Evolutionary conservation across 2,888 invertebrate species (phyloP), one percentile per base, ranked within the genome.

Genomic region (Pelosia muscerda): DNA sequence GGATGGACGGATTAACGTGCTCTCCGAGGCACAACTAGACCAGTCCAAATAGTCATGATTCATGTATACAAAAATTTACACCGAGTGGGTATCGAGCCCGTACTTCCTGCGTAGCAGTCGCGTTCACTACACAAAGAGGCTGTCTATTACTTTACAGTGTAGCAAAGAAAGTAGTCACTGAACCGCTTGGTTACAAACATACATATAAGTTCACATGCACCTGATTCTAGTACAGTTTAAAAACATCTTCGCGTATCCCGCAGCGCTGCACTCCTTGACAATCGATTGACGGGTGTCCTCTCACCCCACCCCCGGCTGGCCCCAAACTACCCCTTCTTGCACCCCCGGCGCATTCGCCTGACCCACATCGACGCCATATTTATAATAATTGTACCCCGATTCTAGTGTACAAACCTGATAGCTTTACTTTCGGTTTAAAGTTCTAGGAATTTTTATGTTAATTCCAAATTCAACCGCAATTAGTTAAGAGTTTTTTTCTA

Each of bases 251-350:
- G 71, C 74, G 79, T 74, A 76, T 80, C 80, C 74, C 81, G 80
- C 73, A 73, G 75, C 75, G 82, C 83, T 90, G 90, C 92, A 90
- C 92, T 91, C 90, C 92, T 93, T 94, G 94, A 94, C 94, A 95
- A 95, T 95, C 95, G 95, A 95, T 95, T 95, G 95, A 95, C 95
- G 95, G 93, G 93, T 91, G 92, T 88, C 92, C 86, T 84, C 80
- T 31, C 86, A n/a, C 84, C 75, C 82, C 54, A 15, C 63, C 19
- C 42, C 63, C 63, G 23, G n/a, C 65, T 59, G 42, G 28, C 58
- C 25, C 65, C 66, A 63, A 69, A 76, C 76, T 79, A 68, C 77
- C 75, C 75, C 71, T 67, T 72, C 72, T 75, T 75, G 73, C 81
- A 78, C 79, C 82, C 80, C 78, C 77, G 69, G 83, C 81, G 86